Evolutionary conservation across 2,113 vertebrate genomes (phyloP).

Genomic region (Pantherophis guttatus): DNA sequence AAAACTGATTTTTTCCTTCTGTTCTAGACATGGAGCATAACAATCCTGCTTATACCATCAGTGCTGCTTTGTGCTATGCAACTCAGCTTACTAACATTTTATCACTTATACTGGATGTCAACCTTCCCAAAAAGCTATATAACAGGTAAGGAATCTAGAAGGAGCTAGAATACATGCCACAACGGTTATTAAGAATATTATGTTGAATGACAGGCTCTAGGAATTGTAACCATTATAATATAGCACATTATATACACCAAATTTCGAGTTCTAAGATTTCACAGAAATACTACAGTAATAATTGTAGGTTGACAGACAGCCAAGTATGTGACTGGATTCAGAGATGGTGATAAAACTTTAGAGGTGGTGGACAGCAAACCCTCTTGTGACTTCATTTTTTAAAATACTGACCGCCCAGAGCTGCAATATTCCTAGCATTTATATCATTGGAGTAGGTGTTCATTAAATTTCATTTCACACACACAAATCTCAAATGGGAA

Average conservation of each 20-base stretch:
- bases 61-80: slow-evolving; percentile 91
- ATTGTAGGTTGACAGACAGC: neutral
- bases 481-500: neutral
- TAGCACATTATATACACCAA: neutral
- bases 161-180: neutral
- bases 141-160: slow-evolving; percentile 81
- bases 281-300: neutral
- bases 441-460: neutral
- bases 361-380: neutral
- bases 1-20: slow-evolving; percentile 8
- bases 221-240: neutral
- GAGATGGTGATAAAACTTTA: neutral
- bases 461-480: neutral
- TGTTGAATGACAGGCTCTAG: neutral
- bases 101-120: slow-evolving; percentile 92
- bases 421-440: neutral
- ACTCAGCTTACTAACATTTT: slow-evolving; percentile 91
- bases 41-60: slow-evolving; percentile 93
- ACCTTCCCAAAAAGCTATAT: slow-evolving; percentile 94
- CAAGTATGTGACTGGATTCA: too few relatives aligned
- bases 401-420: neutral
- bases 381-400: neutral
- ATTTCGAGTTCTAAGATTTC: neutral
- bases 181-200: neutral
- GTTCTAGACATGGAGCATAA: slow-evolving; percentile 88